A percentile compares a stretch with the other conserved stretches of the same genome.
Evolutionary conservation across 1,140 invertebrate species (phyloP).

Genomic region (Ips nitidus): DNA sequence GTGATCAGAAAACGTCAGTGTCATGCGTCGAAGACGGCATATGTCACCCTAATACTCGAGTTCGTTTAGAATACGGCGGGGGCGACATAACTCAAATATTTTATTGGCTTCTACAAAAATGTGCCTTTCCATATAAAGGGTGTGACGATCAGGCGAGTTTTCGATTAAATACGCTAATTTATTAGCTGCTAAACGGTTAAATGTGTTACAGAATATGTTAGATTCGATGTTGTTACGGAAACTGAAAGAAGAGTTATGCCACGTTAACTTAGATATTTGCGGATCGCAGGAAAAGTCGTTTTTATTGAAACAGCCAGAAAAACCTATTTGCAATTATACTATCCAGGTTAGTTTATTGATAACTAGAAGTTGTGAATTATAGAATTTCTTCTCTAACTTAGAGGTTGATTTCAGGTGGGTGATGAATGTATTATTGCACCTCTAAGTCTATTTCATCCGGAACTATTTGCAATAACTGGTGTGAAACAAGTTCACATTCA

Average conservation of each 20-base stretch:
- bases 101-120: constrained; percentile 83
- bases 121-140: constrained; percentile 83
- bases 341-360: constrained; percentile 57
- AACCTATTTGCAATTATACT: constrained; percentile 73
- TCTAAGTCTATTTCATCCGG: constrained; percentile 84
- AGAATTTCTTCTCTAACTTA: neutral
- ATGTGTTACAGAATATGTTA: constrained; percentile 56
- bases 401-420: constrained; percentile 57
- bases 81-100: constrained; percentile 86
- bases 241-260: constrained; percentile 88
- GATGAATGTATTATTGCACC: constrained; percentile 94
- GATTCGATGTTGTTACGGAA: constrained; percentile 78
- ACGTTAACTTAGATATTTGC: constrained; percentile 86
- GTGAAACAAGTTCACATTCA: constrained; percentile 71
- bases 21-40: constrained; percentile 97
- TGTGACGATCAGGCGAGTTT: constrained; percentile 61
- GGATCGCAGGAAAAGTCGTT: constrained; percentile 82
- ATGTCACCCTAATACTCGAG: constrained; percentile 83
- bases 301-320: constrained; percentile 70
- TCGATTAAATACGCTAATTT: neutral
- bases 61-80: constrained; percentile 85
- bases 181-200: neutral
- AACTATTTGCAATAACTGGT: constrained; percentile 84
- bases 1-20: constrained; percentile 92
- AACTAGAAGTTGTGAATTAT: neutral